Conservation (phyloP, 2,888 invertebrate species). For the Yponomeuta malinellus region DNA sequence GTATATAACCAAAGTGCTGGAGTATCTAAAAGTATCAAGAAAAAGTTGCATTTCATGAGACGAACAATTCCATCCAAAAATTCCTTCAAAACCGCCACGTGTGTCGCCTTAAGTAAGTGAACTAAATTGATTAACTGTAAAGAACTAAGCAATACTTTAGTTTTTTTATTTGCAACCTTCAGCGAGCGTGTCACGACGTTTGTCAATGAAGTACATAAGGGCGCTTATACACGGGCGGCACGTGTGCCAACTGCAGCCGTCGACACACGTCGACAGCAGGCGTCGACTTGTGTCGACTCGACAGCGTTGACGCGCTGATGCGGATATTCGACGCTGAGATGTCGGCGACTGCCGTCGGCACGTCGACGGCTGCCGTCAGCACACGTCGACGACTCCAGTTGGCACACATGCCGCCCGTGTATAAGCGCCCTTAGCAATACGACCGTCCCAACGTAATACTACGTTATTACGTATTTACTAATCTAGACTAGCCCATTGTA, state of each 20-base stretch:
- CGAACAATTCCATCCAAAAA: constrained; percentile 64
- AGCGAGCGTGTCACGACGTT: constrained; percentile 53
- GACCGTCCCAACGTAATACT: constrained; percentile 39
- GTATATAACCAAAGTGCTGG: constrained; percentile 43
- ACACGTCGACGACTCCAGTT: too few relatives aligned
- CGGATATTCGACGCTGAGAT: too few relatives aligned
- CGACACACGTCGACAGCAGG: too few relatives aligned
- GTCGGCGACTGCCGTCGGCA: too few relatives aligned
- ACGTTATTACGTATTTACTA: constrained; percentile 48
- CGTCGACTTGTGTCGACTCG: too few relatives aligned
- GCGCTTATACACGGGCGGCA: too few relatives aligned
- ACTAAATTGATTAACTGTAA: not conserved
- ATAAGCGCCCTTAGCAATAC: constrained; percentile 24
- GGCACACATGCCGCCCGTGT: too few relatives aligned
- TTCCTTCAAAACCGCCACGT: constrained; percentile 39
- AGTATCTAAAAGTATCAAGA: constrained; percentile 37
- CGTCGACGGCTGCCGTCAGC: too few relatives aligned
- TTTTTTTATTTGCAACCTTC: constrained; percentile 56
- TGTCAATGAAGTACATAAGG: constrained; percentile 22
- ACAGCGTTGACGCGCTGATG: too few relatives aligned
- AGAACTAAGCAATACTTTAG: constrained; percentile 24
- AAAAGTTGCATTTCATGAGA: constrained; percentile 40
- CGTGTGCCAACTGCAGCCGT: too few relatives aligned
- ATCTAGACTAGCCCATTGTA: constrained; percentile 59
- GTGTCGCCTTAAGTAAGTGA: not conserved